Evolutionary conservation across 37 sponge, comb jelly and placozoan species (phyloP).

Genomic region (Amphimedon queenslandica): DNA sequence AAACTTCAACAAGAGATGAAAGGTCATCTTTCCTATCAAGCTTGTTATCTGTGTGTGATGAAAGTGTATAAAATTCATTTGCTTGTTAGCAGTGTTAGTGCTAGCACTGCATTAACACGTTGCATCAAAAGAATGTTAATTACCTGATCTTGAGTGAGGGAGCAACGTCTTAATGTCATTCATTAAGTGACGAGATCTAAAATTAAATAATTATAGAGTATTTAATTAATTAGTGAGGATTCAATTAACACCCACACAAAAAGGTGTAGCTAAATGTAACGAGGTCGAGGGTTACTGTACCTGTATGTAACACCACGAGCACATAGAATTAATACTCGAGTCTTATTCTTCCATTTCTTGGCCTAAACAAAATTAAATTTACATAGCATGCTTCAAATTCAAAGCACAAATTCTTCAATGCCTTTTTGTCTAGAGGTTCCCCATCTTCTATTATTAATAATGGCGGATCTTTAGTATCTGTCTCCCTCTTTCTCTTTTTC

Average conservation of each 20-base stretch:
- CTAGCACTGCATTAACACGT: not conserved
- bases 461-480: not conserved
- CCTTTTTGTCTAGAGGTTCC: constrained; percentile 12
- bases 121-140: not conserved
- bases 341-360: constrained; percentile 94
- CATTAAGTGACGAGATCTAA: constrained; percentile 88
- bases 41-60: constrained; percentile 67
- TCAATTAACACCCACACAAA: too few species aligned
- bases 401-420: too few species aligned
- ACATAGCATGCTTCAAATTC: too few species aligned
- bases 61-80: not conserved
- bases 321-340: constrained; percentile 86
- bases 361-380: constrained; percentile 15
- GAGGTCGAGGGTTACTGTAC: too few species aligned
- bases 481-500: constrained; percentile 15
- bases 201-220: too few species aligned
- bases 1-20: constrained; percentile 80
- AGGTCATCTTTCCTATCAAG: constrained; percentile 86
- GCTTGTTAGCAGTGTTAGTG: not conserved
- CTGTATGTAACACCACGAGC: constrained; percentile 92
- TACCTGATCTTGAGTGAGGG: constrained; percentile 92
- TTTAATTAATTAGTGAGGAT: too few species aligned
- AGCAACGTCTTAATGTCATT: constrained; percentile 76
- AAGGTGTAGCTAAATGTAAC: too few species aligned
- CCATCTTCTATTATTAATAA: not conserved